Percentiles rank a stretch among this genome's conserved stretches.
Conservation (phyloP, 92 coral and sea anemone species). For the Ricordea florida region DNA sequence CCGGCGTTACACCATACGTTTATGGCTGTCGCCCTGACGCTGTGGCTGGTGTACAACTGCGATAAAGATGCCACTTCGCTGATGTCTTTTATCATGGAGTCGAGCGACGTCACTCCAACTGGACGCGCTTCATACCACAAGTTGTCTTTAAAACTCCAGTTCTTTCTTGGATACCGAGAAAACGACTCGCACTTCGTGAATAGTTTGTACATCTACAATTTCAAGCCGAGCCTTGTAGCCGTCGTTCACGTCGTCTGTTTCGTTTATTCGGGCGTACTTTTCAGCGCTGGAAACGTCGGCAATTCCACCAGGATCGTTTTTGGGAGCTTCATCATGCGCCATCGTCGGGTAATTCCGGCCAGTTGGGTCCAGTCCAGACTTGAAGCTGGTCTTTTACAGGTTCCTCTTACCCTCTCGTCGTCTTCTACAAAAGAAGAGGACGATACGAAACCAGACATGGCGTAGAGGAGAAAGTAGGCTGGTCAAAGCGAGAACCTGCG, state of each 20-base stretch:
- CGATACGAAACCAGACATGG: constrained; percentile 48
- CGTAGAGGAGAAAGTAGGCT: constrained; percentile 10
- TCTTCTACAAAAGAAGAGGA: constrained; percentile 46
- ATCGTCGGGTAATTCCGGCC: constrained; percentile 28
- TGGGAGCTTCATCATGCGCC: constrained; percentile 58
- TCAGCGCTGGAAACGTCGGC: constrained; percentile 24
- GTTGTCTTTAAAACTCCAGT: constrained; percentile 27
- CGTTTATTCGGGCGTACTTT: constrained; percentile 54
- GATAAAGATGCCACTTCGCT: constrained; percentile 37
- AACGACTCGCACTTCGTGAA: constrained; percentile 38
- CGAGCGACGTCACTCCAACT: constrained; percentile 35
- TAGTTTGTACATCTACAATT: constrained; percentile 43
- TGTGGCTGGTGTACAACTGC: constrained; percentile 33
- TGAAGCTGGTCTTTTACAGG: constrained; percentile 22
- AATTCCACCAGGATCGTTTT: constrained; percentile 62
- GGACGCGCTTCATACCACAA: constrained; percentile 32
- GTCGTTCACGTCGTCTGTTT: constrained; percentile 28
- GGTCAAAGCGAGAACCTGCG: not conserved
- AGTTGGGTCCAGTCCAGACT: constrained; percentile 20
- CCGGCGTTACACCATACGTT: constrained; percentile 55
- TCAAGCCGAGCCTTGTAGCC: constrained; percentile 42
- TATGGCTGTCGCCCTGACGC: constrained; percentile 50
- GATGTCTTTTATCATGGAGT: constrained; percentile 49
- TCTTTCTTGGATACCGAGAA: constrained; percentile 43
- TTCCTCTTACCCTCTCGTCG: constrained; percentile 61